Conservation (phyloP, 2,797 vertebrate genomes). For the Clarias laeviceps region DNA sequence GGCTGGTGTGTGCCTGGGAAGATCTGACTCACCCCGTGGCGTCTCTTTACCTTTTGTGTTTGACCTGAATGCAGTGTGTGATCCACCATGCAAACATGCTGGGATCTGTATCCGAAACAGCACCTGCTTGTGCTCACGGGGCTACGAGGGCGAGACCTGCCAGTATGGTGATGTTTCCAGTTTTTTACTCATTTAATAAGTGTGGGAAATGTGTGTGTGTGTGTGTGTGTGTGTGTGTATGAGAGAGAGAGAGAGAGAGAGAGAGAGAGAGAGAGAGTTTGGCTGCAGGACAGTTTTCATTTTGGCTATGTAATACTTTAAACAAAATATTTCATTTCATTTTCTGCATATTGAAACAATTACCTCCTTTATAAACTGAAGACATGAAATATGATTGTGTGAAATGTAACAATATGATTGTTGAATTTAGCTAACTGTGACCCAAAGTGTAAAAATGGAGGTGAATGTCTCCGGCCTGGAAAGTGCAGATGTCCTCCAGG, state of each 20-base stretch:
- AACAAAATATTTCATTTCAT: not conserved
- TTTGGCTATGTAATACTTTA: not conserved
- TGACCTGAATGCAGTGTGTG: constrained; percentile 73
- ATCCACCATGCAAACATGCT: constrained; percentile 78
- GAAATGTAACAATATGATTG: not conserved
- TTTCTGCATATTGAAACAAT: not conserved
- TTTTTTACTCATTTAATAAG: not conserved
- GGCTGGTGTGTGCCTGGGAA: constrained; percentile 56
- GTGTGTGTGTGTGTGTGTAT: constrained; percentile 3
- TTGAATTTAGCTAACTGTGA: constrained; percentile 78
- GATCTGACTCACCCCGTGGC: constrained; percentile 72
- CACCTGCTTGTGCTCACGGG: constrained; percentile 82
- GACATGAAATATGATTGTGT: not conserved
- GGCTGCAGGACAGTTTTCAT: not conserved
- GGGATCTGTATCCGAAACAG: constrained; percentile 84
- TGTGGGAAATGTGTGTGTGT: not conserved
- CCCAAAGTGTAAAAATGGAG: constrained; percentile 88
- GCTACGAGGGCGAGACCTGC: constrained; percentile 85
- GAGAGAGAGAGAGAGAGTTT: not conserved
- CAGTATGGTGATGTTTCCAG: constrained; percentile 76
- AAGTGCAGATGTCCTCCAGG: constrained; percentile 84
- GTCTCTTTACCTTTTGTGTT: constrained; percentile 77
- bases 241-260: not conserved
- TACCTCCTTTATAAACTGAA: not conserved
- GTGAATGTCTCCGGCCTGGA: constrained; percentile 82